phyloP scores from a whole-genome alignment of 2,113 vertebrate species.

The Pachypanchax playfairii region DNA sequence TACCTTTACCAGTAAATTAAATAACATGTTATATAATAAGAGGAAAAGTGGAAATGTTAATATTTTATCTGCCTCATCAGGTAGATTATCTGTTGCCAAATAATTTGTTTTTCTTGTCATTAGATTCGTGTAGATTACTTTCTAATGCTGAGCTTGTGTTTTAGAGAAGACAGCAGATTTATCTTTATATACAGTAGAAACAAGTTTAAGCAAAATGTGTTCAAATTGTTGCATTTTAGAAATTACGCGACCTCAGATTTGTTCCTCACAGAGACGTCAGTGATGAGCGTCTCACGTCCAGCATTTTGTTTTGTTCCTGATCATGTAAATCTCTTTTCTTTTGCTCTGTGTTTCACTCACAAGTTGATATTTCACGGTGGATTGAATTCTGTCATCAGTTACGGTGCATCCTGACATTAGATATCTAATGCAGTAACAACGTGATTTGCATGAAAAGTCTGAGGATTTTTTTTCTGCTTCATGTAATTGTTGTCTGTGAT shows the following conservation, averaged over 20 bases:
- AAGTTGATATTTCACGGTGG: constrained; percentile 37
- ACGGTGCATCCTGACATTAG: constrained; percentile 40
- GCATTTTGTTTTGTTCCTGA: constrained; percentile 8
- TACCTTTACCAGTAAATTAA: neutral
- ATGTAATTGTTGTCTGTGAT: constrained; percentile 30
- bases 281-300: neutral
- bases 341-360: constrained; percentile 18
- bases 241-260: constrained; percentile 2
- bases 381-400: constrained; percentile 42
- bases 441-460: constrained; percentile 10
- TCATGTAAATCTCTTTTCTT: constrained; percentile 12
- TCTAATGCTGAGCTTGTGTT: constrained; percentile 19
- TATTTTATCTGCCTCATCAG: constrained; percentile 31
- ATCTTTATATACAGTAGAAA: neutral
- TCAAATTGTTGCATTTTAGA: neutral
- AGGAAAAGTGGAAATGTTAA: constrained; percentile 25
- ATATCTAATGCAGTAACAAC: constrained; percentile 58
- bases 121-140: constrained; percentile 17
- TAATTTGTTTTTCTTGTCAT: constrained; percentile 41
- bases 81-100: constrained; percentile 68
- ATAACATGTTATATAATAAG: constrained; percentile 25
- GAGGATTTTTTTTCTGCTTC: constrained; percentile 15
- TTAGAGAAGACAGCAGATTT: constrained; percentile 19
- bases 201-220: neutral
- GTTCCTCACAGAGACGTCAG: neutral